Percentiles rank a stretch among this genome's conserved stretches.
Conservation (phyloP, 2,797 vertebrate species). For the Spatula versicolor region DNA sequence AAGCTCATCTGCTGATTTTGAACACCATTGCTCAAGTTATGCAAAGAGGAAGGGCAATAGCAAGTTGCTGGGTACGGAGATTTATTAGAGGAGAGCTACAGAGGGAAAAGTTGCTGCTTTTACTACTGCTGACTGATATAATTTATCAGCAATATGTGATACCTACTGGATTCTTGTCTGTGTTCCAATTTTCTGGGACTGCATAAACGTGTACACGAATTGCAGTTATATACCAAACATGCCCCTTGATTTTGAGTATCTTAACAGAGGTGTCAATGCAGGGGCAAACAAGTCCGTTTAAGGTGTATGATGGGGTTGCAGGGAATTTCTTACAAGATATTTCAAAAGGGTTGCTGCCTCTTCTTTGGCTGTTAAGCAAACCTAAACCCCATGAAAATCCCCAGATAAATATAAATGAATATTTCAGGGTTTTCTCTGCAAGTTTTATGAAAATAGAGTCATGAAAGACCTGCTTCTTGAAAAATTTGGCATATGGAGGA, state of each 20-base stretch:
- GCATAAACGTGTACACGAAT: not conserved
- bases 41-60: not conserved
- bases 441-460: not conserved
- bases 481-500: not conserved
- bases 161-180: not conserved
- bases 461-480: not conserved
- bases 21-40: not conserved
- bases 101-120: not conserved
- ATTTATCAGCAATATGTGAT: rapidly evolving
- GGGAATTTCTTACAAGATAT: not conserved
- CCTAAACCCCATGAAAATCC: not conserved
- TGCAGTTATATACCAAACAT: too few species aligned
- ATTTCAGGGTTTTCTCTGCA: not conserved
- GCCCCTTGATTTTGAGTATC: not conserved
- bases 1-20: not conserved
- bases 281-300: not conserved
- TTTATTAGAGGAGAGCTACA: not conserved
- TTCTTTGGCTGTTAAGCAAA: not conserved
- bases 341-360: not conserved
- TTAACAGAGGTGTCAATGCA: not conserved
- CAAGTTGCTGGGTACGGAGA: not conserved
- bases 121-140: rapidly evolving
- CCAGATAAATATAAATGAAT: not conserved
- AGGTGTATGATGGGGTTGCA: rapidly evolving
- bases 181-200: not conserved